These are phyloP conservation scores for Parasteatoda lunata DNA, from an alignment of 2,888 invertebrate species.

Conservation along the genomic window DNA sequence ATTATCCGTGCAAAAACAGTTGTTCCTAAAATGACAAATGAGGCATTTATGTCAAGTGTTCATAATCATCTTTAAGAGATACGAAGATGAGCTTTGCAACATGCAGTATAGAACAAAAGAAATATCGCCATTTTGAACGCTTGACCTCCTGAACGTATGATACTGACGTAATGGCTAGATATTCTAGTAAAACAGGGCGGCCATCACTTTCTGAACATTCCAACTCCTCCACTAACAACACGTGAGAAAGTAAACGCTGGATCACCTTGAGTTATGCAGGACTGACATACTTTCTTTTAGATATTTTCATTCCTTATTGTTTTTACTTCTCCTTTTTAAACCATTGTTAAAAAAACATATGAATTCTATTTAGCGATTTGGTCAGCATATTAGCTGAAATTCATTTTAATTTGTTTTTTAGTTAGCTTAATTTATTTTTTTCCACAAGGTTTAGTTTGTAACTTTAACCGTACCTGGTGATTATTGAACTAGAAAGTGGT, in stretches of 20 bases:
- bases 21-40: no score
- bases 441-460: background rate
- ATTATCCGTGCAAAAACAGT: no score
- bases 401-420: slow-evolving; percentile 3
- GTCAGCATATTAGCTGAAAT: background rate
- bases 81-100: background rate
- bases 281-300: slow-evolving; percentile 63
- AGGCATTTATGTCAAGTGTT: background rate
- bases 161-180: slow-evolving; percentile 54
- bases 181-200: slow-evolving; percentile 59
- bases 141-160: slow-evolving; percentile 51
- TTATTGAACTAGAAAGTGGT: slow-evolving; percentile 30
- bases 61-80: no score
- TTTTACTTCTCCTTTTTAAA: slow-evolving; percentile 1
- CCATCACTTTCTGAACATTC: slow-evolving; percentile 33
- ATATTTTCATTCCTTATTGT: slow-evolving; percentile 13
- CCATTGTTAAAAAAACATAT: slow-evolving; percentile 4
- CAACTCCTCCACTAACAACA: slow-evolving; percentile 50
- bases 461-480: slow-evolving; percentile 21
- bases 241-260: slow-evolving; percentile 64
- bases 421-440: slow-evolving; percentile 10
- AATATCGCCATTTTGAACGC: slow-evolving; percentile 9
- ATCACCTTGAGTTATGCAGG: slow-evolving; percentile 59
- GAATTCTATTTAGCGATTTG: background rate
- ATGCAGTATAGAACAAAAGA: slow-evolving; percentile 9